A percentile compares a stretch with the other conserved stretches of the same genome.
Conservation (phyloP, 2,888 invertebrate species). For the Oligia latruncula region DNA sequence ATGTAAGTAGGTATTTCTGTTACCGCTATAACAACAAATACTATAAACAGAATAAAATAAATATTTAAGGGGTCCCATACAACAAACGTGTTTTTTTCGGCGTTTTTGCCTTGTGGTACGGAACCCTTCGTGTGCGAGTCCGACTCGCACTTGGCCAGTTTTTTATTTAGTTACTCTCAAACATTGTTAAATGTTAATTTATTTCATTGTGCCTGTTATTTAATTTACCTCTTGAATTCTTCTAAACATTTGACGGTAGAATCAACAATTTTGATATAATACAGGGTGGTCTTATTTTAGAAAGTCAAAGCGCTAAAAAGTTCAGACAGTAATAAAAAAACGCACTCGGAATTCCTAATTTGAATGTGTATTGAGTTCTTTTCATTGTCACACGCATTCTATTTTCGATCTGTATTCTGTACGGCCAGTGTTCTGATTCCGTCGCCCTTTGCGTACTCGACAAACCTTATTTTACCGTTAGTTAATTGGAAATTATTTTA, state of each 20-base stretch:
- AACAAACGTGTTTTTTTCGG: no score
- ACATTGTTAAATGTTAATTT: no score
- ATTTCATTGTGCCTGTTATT: no score
- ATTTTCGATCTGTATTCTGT: conserved; percentile 66
- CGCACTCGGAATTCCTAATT: conserved; percentile 63
- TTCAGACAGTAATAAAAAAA: conserved; percentile 48
- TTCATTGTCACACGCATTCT: conserved; percentile 69
- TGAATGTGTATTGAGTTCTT: conserved; percentile 67
- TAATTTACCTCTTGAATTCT: no score
- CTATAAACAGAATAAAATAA: no score
- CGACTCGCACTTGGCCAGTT: no score
- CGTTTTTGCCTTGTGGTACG: no score
- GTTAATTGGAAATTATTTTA: conserved; percentile 39
- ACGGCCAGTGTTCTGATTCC: conserved; percentile 62
- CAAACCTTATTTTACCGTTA: conserved; percentile 49
- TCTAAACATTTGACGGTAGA: neutral
- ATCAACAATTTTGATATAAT: neutral
- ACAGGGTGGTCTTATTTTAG: conserved; percentile 29
- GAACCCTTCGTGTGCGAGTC: no score
- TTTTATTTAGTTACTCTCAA: no score
- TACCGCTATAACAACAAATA: no score
- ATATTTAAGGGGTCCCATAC: no score
- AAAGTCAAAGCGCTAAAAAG: conserved; percentile 54
- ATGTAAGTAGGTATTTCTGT: no score
- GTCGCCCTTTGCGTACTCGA: conserved; percentile 60